These are phyloP conservation scores for Drosophila ezoana DNA, from an alignment of 2,888 invertebrate species.

Conservation along the genomic window DNA sequence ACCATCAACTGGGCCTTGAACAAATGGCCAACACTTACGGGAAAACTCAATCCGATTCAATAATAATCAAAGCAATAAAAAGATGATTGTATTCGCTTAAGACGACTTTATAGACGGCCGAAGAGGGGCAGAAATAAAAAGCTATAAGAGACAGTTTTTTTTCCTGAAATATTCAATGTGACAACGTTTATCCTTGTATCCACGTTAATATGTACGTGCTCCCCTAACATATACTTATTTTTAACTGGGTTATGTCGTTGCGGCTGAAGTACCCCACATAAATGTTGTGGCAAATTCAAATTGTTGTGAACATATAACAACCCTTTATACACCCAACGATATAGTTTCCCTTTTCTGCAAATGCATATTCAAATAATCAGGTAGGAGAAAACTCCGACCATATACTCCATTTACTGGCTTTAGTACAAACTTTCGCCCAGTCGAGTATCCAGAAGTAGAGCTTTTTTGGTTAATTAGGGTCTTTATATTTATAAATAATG, in stretches of 20 bases:
- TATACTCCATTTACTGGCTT: no score
- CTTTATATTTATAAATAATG: not conserved
- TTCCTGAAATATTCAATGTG: conserved; percentile 23
- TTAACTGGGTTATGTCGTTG: conserved; percentile 5
- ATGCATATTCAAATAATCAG: no score
- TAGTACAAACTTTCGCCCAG: not conserved
- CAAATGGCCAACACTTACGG: conserved; percentile 48
- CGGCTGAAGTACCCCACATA: not conserved
- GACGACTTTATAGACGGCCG: conserved; percentile 38
- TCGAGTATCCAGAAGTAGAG: not conserved
- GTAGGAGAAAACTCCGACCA: no score
- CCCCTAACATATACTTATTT: conserved; percentile 13
- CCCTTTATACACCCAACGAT: not conserved
- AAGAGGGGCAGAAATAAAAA: conserved; percentile 5
- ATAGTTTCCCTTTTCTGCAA: no score
- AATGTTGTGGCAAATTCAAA: conserved; percentile 14
- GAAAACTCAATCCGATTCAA: conserved; percentile 65
- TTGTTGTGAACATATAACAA: not conserved
- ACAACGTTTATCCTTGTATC: conserved; percentile 11
- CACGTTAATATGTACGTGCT: conserved; percentile 14
- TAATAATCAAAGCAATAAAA: conserved; percentile 82
- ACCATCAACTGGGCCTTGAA: conserved; percentile 12
- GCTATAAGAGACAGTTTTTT: conserved; percentile 9
- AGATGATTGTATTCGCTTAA: conserved; percentile 67
- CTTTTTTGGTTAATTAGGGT: no score